phyloP scores from a whole-genome alignment of 2,113 vertebrate species.

The Tragelaphus buxtoni region DNA sequence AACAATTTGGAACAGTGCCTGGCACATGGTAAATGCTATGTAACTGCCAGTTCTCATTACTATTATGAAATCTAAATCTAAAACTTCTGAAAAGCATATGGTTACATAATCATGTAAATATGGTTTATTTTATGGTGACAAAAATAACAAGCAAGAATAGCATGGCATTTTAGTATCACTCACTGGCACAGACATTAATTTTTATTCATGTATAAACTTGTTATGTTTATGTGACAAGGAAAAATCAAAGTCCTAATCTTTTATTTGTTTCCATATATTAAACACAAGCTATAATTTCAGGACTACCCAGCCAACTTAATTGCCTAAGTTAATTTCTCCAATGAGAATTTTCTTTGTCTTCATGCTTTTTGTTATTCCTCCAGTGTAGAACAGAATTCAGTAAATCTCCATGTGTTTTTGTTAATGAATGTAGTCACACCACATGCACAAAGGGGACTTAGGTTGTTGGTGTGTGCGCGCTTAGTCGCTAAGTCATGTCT shows the following conservation, averaged over 20 bases:
- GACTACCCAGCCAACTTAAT: neutral
- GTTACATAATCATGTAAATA: constrained; percentile 60
- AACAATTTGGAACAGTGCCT: constrained; percentile 48
- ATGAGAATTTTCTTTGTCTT: neutral
- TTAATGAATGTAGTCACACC: neutral
- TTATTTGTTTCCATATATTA: constrained; percentile 53
- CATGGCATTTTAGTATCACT: constrained; percentile 2
- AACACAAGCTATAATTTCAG: constrained; percentile 41
- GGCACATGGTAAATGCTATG: constrained; percentile 59
- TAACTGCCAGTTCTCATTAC: constrained; percentile 61
- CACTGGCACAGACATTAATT: constrained; percentile 31
- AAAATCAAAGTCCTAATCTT: constrained; percentile 36
- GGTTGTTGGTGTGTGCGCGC: neutral
- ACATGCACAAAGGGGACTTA: neutral
- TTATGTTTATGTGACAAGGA: constrained; percentile 38
- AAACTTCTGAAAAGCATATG: constrained; percentile 64
- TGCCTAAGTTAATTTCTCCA: constrained; percentile 27
- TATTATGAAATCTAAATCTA: constrained; percentile 62
- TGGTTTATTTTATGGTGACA: constrained; percentile 66
- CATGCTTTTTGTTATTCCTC: neutral
- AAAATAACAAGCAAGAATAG: constrained; percentile 62
- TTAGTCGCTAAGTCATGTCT: neutral
- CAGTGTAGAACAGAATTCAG: neutral
- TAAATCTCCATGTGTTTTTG: neutral
- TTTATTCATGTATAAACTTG: constrained; percentile 51